A percentile compares a stretch with the other conserved stretches of the same genome.
phyloP scores from a whole-genome alignment of 1,140 invertebrate species.

The Orchestia grillus region DNA sequence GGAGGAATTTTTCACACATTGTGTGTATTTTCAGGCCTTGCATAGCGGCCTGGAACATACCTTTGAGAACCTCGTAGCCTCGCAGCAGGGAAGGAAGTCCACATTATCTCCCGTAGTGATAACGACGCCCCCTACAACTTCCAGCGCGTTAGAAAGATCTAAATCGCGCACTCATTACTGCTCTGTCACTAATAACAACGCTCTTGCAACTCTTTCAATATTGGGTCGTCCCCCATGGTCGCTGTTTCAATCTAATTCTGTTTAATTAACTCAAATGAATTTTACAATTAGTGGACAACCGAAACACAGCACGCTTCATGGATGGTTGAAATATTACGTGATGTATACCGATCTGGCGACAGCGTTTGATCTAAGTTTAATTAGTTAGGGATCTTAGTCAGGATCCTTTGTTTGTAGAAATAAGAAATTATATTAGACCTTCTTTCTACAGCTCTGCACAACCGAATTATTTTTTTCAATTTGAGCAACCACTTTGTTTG shows the following conservation, averaged over 20 bases:
- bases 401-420: background rate
- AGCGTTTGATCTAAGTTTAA: background rate
- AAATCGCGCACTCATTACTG: conserved; percentile 26
- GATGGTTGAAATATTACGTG: background rate
- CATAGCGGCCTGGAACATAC: background rate
- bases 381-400: background rate
- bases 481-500: background rate
- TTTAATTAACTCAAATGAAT: background rate
- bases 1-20: background rate
- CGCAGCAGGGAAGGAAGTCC: background rate
- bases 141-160: background rate
- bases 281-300: background rate
- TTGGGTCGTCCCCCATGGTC: background rate
- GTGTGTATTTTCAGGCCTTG: background rate
- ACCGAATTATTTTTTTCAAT: background rate
- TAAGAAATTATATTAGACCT: background rate
- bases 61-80: background rate
- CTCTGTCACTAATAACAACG: conserved; percentile 3
- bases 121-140: conserved; percentile 35
- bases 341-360: background rate
- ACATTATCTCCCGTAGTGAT: conserved; percentile 8
- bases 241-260: background rate
- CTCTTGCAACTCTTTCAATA: background rate
- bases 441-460: background rate
- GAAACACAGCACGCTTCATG: background rate